Conservation (phyloP, 2,113 vertebrate genomes). For the Lophochroa leadbeateri region DNA sequence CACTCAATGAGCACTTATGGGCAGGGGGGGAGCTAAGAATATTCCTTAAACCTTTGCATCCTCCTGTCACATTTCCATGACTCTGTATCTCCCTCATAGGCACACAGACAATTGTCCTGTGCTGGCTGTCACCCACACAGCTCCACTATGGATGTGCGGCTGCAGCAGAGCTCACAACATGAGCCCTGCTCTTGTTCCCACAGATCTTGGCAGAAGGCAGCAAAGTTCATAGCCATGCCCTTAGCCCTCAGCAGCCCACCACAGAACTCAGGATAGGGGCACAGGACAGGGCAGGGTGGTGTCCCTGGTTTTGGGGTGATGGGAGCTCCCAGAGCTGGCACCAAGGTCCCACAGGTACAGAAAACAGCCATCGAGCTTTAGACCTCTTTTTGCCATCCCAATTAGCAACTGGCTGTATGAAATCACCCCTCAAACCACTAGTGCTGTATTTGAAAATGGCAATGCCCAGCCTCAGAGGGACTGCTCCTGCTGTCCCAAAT, state of each 20-base stretch:
- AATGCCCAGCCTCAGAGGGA: not conserved
- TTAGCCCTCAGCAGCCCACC: not conserved
- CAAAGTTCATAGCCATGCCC: not conserved
- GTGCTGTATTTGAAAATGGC: not conserved
- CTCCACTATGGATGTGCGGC: not conserved
- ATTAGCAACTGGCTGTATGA: not conserved
- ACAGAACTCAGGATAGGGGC: not conserved
- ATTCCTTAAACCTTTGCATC: conserved; percentile 43
- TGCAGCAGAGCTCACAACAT: not conserved
- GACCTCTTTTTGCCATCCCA: not conserved
- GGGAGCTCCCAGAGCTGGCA: not conserved
- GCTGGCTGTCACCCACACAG: not conserved
- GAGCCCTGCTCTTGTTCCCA: not conserved
- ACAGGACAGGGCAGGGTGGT: not conserved
- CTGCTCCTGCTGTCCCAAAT: not conserved
- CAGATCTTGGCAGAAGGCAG: not conserved
- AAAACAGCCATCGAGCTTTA: not conserved
- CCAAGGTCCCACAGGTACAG: not conserved
- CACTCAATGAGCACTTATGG: not conserved
- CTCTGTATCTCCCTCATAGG: not conserved
- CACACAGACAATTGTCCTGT: not conserved
- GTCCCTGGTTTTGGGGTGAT: not conserved
- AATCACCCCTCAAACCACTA: not conserved
- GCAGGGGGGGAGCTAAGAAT: not conserved
- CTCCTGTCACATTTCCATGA: conserved; percentile 27